Conservation (phyloP, 2,888 invertebrate genomes). For the Axea sp. region DNA sequence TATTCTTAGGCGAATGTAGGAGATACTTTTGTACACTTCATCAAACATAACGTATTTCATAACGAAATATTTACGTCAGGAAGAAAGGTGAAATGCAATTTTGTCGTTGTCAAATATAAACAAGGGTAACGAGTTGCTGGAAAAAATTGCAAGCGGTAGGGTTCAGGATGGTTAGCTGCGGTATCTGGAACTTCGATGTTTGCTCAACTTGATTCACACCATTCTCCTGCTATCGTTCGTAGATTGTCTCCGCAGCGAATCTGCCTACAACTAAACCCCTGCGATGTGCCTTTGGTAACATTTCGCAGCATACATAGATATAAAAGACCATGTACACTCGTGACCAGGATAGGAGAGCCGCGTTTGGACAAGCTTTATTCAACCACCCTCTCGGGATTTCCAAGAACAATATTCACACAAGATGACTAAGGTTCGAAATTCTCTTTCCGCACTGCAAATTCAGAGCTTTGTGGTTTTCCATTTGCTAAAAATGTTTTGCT, state of each 20-base stretch:
- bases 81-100: constrained; percentile 31
- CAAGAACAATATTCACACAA: constrained; percentile 74
- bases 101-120: constrained; percentile 44
- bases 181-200: constrained; percentile 79
- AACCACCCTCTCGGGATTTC: constrained; percentile 68
- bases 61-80: constrained; percentile 25
- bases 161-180: constrained; percentile 62
- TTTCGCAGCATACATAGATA: constrained; percentile 52
- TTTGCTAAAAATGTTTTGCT: constrained; percentile 33
- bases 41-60: constrained; percentile 16
- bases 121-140: constrained; percentile 50
- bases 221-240: constrained; percentile 44
- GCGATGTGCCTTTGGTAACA: constrained; percentile 56
- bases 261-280: constrained; percentile 62
- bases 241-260: constrained; percentile 60
- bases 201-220: constrained; percentile 79
- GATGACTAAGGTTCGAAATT: constrained; percentile 65
- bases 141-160: constrained; percentile 45
- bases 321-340: constrained; percentile 50
- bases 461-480: constrained; percentile 51
- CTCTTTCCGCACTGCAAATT: constrained; percentile 57
- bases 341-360: constrained; percentile 56
- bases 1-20: background rate
- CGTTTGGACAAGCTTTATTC: constrained; percentile 63
- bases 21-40: background rate